Evolutionary conservation across 2,113 vertebrate genomes (phyloP), one percentile per base, ranked within the genome.

Genomic region (Pachypanchax playfairii): DNA sequence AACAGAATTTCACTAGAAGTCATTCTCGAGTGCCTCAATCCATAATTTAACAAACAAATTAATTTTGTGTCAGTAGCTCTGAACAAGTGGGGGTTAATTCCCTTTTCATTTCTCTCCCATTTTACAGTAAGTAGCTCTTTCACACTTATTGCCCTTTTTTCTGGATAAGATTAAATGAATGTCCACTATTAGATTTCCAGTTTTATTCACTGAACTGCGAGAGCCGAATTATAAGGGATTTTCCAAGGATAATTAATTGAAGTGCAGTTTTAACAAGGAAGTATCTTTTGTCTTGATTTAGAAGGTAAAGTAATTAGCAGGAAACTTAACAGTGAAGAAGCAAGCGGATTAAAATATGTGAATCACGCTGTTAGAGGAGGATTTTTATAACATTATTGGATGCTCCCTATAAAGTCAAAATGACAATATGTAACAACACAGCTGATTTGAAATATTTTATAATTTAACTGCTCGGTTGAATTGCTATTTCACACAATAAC

Each of bases 181-280:
- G 79, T 57, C 64, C 79, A 71, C 82, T 89, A 90, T 90, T 89
- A 84, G 83, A 60, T 87, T 90, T 87, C 87, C 81, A 84, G 80
- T 90, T 90, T 90, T 77, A 89, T 89, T 90, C 88, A 89, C 79
- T 85, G 61, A 74, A 71, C 59, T 53, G 47, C 60, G 68, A 61
- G 82, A 69, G 71, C 54, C 75, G 84, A 87, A 81, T 88, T 90
- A 86, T 70, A 73, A 85, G 85, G 75, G 79, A 82, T 83, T 82
- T 85, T 87, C 66, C 33, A 39, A 53, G 43, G 61, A 84, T 88
- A 90, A 90, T 90, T 89, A 90, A 89, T 87, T 82, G 67, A 85
- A 71, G 70, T 83, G 88, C 83, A 79, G 50, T 83, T 86, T 86
- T 69, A 87, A 86, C 77, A 65, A 46, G 73, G 73, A 70, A 78